Conservation (phyloP, 2,797 vertebrate genomes). For the Amazona finschi region DNA sequence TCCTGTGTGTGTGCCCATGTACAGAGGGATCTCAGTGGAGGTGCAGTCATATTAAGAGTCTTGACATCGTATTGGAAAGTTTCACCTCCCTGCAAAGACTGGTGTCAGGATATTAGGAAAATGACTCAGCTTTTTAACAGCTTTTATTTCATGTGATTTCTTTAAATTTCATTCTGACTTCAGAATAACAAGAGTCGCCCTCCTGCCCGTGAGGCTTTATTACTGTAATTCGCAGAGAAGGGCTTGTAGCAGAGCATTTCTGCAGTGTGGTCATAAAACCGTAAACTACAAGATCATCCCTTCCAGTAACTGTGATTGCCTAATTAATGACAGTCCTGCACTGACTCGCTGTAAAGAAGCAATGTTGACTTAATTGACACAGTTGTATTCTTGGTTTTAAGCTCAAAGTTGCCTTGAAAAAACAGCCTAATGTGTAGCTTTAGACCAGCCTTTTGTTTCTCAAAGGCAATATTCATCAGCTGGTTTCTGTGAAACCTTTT, state of each 20-base stretch:
- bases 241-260: conserved; percentile 13
- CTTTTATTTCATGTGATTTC: background rate
- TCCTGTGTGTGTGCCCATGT: background rate
- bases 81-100: background rate
- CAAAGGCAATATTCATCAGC: background rate
- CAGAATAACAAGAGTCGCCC: background rate
- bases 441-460: background rate
- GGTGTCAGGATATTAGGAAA: background rate
- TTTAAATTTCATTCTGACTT: conserved; percentile 14
- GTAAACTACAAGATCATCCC: background rate
- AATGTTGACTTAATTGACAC: background rate
- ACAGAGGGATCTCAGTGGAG: background rate
- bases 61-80: background rate
- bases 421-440: background rate
- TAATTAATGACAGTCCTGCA: background rate
- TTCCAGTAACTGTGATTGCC: background rate
- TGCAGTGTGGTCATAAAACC: background rate
- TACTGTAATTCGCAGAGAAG: conserved; percentile 45
- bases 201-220: conserved; percentile 54
- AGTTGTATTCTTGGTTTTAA: background rate
- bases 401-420: conserved; percentile 1
- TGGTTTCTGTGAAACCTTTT: background rate
- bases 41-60: background rate
- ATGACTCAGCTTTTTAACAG: background rate
- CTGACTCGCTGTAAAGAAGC: background rate